Conservation (phyloP, 2,888 invertebrate species). For the Rhamnusium bicolor region DNA sequence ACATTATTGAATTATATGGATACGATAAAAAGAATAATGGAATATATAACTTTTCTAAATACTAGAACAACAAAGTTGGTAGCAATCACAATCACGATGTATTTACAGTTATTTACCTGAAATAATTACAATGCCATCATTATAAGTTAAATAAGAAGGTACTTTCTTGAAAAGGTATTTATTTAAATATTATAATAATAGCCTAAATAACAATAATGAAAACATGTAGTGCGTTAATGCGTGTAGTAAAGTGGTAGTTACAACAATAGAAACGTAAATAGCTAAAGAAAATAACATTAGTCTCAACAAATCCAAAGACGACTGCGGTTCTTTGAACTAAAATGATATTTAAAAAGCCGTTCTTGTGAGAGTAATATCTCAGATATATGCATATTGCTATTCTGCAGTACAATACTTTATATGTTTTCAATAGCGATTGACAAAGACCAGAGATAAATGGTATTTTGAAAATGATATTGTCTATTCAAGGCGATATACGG, state of each 20-base stretch:
- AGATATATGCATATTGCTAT: background rate
- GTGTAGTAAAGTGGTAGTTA: conserved; percentile 11
- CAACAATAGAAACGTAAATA: conserved; percentile 22
- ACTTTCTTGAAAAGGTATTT: conserved; percentile 1
- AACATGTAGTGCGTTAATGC: conserved; percentile 25
- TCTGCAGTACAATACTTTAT: conserved; percentile 5
- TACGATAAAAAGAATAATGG: no score
- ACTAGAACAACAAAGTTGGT: no score
- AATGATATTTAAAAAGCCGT: conserved; percentile 7
- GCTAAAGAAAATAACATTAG: background rate
- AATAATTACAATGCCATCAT: background rate
- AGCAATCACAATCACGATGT: no score
- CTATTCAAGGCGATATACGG: background rate
- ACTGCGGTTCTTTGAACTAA: conserved; percentile 9
- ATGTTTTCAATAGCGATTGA: conserved; percentile 10
- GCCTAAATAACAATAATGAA: conserved; percentile 16
- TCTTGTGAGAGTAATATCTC: background rate
- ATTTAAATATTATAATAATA: background rate
- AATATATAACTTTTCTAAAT: no score
- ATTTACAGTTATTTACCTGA: no score
- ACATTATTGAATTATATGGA: no score
- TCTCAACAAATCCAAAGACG: conserved; percentile 1
- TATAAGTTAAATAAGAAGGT: background rate
- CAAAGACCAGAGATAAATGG: background rate
- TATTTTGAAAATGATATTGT: background rate